Percentiles rank a stretch among this genome's conserved stretches.
Conservation (phyloP, 2,888 invertebrate genomes). For the Blastobasis adustella region DNA sequence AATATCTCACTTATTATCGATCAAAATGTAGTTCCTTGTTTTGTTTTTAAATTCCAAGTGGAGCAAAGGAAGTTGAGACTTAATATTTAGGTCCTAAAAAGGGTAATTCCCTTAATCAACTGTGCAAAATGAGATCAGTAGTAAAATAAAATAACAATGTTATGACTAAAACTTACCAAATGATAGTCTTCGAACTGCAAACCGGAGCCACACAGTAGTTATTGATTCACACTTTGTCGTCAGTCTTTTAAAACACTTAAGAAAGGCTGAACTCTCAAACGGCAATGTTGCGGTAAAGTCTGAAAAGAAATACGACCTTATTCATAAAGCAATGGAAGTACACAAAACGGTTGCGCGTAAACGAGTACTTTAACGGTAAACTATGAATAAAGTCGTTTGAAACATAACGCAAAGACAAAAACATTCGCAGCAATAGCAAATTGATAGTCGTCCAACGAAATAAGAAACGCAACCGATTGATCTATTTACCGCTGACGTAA, state of each 20-base stretch:
- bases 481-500: background rate
- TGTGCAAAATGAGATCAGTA: too few relatives aligned
- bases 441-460: too few relatives aligned
- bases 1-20: too few relatives aligned
- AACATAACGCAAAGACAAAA: background rate
- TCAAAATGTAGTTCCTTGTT: too few relatives aligned
- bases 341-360: too few relatives aligned
- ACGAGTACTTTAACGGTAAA: background rate
- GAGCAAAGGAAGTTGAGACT: too few relatives aligned
- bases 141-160: too few relatives aligned
- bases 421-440: background rate
- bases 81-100: too few relatives aligned
- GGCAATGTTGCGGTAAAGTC: background rate
- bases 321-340: background rate
- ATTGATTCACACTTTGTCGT: background rate
- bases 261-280: conserved; percentile 8
- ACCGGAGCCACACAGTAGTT: background rate
- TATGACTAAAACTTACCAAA: background rate
- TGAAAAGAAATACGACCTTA: background rate
- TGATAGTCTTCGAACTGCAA: background rate
- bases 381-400: background rate
- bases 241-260: background rate
- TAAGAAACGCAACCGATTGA: too few relatives aligned
- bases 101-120: too few relatives aligned
- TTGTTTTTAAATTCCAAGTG: too few relatives aligned